phyloP scores from a whole-genome alignment of 2,888 invertebrate species.

The Hofmannophila pseudospretella region DNA sequence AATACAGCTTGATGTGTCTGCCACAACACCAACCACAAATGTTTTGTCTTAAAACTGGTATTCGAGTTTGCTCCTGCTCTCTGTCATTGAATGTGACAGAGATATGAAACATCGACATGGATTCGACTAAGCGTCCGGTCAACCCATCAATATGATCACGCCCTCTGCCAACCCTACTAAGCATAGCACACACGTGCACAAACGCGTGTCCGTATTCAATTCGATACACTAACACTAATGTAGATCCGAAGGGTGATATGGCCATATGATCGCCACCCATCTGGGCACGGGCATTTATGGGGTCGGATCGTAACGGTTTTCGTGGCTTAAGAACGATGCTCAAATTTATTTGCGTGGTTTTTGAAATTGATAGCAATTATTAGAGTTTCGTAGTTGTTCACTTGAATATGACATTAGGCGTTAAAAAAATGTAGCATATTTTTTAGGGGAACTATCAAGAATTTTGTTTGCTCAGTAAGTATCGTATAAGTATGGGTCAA shows the following conservation, averaged over 20 bases:
- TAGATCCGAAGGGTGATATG: conserved; percentile 9
- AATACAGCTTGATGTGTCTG: no score
- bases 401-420: background rate
- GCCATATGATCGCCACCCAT: conserved; percentile 8
- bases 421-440: background rate
- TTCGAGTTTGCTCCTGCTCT: no score
- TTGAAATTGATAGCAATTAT: conserved; percentile 6
- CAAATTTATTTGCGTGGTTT: conserved; percentile 6
- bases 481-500: no score
- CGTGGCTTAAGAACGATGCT: conserved; percentile 13
- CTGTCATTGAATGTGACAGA: no score
- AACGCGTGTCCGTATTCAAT: background rate
- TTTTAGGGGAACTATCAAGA: no score
- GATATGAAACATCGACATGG: no score
- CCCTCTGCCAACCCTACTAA: background rate
- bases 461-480: no score
- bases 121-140: no score
- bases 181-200: background rate
- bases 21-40: no score
- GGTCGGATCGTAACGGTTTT: conserved; percentile 16
- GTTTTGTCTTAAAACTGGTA: no score
- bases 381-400: no score
- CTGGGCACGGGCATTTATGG: conserved; percentile 8
- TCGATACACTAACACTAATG: conserved; percentile 4
- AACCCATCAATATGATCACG: no score